These are phyloP conservation scores for Microtus obscurus DNA, from an alignment of 2,797 vertebrate species.

Conservation along the genomic window DNA sequence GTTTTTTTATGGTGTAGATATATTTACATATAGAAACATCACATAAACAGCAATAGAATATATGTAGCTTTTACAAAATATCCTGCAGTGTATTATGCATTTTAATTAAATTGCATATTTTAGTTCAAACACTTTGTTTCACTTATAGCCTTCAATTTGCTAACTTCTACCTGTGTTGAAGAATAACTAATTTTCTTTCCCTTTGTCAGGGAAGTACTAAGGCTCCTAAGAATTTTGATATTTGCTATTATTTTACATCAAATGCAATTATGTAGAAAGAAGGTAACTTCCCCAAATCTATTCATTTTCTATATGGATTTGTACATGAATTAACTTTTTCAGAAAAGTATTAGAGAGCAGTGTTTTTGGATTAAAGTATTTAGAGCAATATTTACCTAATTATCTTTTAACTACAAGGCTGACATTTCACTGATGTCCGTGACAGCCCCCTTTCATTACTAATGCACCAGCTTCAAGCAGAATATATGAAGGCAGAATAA, in stretches of 20 bases:
- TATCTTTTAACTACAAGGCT: not conserved
- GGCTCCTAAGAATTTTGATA: not conserved
- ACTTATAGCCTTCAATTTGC: not conserved
- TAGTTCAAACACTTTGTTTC: not conserved
- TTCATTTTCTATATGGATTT: not conserved
- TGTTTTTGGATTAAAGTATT: not conserved
- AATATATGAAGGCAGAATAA: slow-evolving; percentile 27
- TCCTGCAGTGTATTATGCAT: not conserved
- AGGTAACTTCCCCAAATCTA: not conserved
- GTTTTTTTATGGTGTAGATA: not conserved
- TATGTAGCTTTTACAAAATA: not conserved
- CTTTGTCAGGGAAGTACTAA: not conserved
- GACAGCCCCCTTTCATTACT: not conserved
- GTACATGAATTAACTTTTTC: not conserved
- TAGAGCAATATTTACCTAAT: not conserved
- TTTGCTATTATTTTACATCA: slow-evolving; percentile 37
- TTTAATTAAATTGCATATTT: not conserved
- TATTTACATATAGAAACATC: not conserved
- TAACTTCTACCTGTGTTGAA: not conserved
- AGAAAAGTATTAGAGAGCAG: not conserved
- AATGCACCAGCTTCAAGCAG: not conserved
- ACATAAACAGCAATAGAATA: not conserved
- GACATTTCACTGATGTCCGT: not conserved
- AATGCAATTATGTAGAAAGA: slow-evolving; percentile 20
- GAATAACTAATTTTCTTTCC: not conserved